Evolutionary conservation across 2,888 invertebrate genomes (phyloP), one percentile per base, ranked within the genome.

Genomic region (Diachrysia chrysitis): DNA sequence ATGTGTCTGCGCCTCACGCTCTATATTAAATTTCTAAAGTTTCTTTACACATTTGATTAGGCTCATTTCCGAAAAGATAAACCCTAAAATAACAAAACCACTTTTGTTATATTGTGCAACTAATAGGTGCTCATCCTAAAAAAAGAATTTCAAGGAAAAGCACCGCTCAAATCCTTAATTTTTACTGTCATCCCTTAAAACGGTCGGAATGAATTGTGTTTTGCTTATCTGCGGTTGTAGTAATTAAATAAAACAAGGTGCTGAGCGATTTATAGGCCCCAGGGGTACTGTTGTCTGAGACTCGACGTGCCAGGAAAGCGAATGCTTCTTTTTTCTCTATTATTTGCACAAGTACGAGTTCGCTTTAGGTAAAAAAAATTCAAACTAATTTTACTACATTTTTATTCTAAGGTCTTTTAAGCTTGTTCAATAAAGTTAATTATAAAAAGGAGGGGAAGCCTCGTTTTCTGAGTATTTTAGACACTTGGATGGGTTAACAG

Each of bases 171-270:
- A 35, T 56, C 61, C 60, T 66, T 76, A 71, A 75, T 69, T 76
- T 61, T 48, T 54, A 55, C 58, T 66, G 72, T 62, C 61, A 70
- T 68, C 80, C 69, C 59, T 61, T 63, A 64, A 78, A 78, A 63
- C 53, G 56, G 29, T 57, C 55, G 16, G 55, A 71, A 75, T 71
- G 75, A 83, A 79, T 76, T 70, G 67, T 71, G 58, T 66, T 73
- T 73, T 65, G 74, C 79, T 84, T 84, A 85, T 85, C 85, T 81
- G 83, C 62, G 78, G 77, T 67, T 63, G 73, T 70, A 68, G 80
- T 86, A 90, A 90, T 90, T 90, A 89, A 90, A 89, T 90, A 87
- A 85, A 88, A 90, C 90, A 90, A 88, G 88, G 88, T 84, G 86
- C 72, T 81, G 85, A 85, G 81, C 86, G 85, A 85, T 85, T 85